These are phyloP conservation scores for Hippolais icterina DNA, from an alignment of 2,113 vertebrate genomes.

Conservation along the genomic window DNA sequence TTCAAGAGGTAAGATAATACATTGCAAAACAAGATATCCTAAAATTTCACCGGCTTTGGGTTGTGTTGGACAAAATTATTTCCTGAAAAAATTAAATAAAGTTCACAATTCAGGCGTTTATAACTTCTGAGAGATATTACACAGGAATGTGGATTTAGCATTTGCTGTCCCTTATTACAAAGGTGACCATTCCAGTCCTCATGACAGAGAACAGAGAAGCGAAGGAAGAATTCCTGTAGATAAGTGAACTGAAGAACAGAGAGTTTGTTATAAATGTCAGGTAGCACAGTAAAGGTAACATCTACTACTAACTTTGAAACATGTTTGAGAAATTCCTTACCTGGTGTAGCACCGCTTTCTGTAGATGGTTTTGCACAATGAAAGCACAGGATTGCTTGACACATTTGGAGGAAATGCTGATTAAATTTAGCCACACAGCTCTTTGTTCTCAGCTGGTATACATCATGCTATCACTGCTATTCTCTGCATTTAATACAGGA, in stretches of 20 bases:
- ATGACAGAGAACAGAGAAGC: neutral
- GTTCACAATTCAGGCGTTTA: neutral
- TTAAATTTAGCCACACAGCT: neutral
- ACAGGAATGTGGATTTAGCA: neutral
- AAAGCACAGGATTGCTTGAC: neutral
- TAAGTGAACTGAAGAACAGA: neutral
- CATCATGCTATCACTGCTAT: neutral
- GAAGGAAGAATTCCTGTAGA: neutral
- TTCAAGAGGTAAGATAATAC: neutral
- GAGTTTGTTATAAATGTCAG: neutral
- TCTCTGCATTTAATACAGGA: neutral
- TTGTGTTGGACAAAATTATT: neutral
- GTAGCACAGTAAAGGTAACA: neutral
- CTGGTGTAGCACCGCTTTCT: neutral
- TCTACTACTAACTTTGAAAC: neutral
- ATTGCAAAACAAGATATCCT: neutral
- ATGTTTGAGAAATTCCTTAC: neutral
- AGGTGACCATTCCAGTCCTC: neutral
- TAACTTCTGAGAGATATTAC: neutral
- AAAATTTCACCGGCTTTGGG: neutral
- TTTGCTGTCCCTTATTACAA: neutral
- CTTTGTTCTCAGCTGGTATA: neutral
- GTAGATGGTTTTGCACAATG: neutral
- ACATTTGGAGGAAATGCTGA: neutral
- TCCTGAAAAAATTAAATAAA: neutral